These are phyloP conservation scores for Tortrix viridana DNA, from an alignment of 2,888 invertebrate genomes.

Conservation along the genomic window DNA sequence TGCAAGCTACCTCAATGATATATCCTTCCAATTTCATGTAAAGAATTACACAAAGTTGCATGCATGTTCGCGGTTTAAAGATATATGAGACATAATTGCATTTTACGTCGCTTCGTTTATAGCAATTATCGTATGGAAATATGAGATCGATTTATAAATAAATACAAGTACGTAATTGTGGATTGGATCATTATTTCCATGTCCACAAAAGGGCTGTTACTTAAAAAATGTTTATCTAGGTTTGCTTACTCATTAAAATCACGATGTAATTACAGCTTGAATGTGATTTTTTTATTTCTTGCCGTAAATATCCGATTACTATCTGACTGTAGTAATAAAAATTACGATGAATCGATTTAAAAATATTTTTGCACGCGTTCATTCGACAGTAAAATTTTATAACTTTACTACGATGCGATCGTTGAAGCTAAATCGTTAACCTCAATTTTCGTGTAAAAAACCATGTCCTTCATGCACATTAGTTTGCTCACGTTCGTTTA, in stretches of 20 bases:
- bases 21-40: slow-evolving; percentile 24
- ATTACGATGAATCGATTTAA: slow-evolving; percentile 5
- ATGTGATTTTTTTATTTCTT: slow-evolving; percentile 4
- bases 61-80: slow-evolving; percentile 45
- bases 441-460: slow-evolving; percentile 22
- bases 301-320: not conserved
- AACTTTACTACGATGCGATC: slow-evolving; percentile 20
- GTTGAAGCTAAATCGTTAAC: slow-evolving; percentile 23
- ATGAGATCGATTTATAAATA: slow-evolving; percentile 28
- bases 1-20: not conserved
- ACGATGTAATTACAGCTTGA: not conserved
- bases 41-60: slow-evolving; percentile 21
- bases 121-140: slow-evolving; percentile 44
- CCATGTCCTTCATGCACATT: slow-evolving; percentile 26
- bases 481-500: no score
- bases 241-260: slow-evolving; percentile 8
- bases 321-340: not conserved
- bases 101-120: slow-evolving; percentile 46
- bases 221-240: slow-evolving; percentile 12
- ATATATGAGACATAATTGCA: slow-evolving; percentile 53
- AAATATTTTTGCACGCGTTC: slow-evolving; percentile 21
- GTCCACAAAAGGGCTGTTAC: slow-evolving; percentile 6
- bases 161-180: slow-evolving; percentile 4
- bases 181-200: not conserved
- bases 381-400: slow-evolving; percentile 21